Evolutionary conservation across 2,113 vertebrate species (phyloP).

Genomic region (Indicator maculatus): DNA sequence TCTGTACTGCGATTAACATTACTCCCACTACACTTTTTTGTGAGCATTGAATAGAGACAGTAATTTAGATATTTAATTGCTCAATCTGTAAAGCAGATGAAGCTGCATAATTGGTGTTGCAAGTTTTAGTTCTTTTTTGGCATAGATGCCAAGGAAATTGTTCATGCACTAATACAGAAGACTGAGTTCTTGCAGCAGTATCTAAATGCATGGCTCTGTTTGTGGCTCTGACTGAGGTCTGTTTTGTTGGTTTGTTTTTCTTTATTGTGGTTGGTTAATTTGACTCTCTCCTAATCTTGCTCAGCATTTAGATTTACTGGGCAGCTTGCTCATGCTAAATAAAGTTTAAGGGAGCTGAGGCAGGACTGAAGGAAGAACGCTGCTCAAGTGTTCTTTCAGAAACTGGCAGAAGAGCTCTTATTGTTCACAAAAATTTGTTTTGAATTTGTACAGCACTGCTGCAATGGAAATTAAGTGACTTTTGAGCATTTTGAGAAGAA

Average conservation of each 20-base stretch:
- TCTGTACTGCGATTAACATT: background rate
- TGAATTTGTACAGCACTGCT: background rate
- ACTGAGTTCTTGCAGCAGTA: background rate
- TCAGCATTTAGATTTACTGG: background rate
- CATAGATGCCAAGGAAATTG: background rate
- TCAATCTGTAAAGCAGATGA: conserved; percentile 30
- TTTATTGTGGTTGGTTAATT: background rate
- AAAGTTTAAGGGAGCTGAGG: background rate
- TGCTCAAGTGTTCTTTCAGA: background rate
- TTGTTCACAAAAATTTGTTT: background rate
- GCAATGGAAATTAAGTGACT: background rate
- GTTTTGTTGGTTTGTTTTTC: background rate
- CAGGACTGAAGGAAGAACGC: accelerated
- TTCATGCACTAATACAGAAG: background rate
- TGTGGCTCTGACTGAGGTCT: background rate
- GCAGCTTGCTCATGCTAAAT: background rate
- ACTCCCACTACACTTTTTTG: background rate
- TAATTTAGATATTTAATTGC: conserved; percentile 4
- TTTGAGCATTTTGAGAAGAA: background rate
- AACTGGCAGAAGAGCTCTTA: background rate
- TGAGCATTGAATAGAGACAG: background rate
- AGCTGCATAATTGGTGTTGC: background rate
- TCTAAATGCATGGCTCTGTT: background rate
- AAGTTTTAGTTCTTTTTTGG: background rate
- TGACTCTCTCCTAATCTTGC: accelerated